Evolutionary conservation across 2,113 vertebrate species (phyloP).

Genomic region (Orthonyx spaldingii): DNA sequence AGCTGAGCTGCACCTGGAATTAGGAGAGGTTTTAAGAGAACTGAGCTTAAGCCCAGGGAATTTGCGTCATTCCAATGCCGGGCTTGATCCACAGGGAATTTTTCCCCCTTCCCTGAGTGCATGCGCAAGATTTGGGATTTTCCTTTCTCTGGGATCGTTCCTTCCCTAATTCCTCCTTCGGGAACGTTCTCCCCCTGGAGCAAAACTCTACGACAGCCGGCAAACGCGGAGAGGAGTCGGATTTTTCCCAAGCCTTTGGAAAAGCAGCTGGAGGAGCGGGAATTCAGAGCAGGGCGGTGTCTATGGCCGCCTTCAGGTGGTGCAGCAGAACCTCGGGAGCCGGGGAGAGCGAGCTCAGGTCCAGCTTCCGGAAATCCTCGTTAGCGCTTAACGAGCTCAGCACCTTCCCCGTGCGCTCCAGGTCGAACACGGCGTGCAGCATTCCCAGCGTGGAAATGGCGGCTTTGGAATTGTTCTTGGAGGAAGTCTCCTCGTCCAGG

Average conservation of each 20-base stretch:
- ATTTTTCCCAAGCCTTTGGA: too few species aligned
- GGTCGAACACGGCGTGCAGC: constrained; percentile 86
- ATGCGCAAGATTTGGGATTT: too few species aligned
- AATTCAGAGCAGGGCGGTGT: constrained; percentile 15
- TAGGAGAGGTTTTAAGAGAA: not conserved
- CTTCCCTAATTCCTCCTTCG: not conserved
- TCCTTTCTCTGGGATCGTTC: not conserved
- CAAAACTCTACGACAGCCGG: too few species aligned
- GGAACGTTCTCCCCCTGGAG: not conserved
- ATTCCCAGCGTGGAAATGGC: constrained; percentile 71
- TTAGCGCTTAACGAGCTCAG: constrained; percentile 82
- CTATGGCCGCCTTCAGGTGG: constrained; percentile 77
- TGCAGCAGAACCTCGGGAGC: constrained; percentile 76
- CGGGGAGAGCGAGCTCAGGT: constrained; percentile 62
- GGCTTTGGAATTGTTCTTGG: constrained; percentile 49
- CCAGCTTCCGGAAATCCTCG: constrained; percentile 84
- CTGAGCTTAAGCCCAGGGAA: not conserved
- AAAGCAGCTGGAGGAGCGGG: not conserved
- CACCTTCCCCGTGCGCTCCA: constrained; percentile 79
- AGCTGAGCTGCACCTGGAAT: not conserved
- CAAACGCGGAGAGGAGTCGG: too few species aligned
- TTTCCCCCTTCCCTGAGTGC: not conserved
- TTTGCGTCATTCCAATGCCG: not conserved
- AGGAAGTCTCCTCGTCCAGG: constrained; percentile 45
- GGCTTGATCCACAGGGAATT: not conserved